These are phyloP conservation scores for Diloba caeruleocephala DNA, from an alignment of 2,888 invertebrate species.

Conservation along the genomic window DNA sequence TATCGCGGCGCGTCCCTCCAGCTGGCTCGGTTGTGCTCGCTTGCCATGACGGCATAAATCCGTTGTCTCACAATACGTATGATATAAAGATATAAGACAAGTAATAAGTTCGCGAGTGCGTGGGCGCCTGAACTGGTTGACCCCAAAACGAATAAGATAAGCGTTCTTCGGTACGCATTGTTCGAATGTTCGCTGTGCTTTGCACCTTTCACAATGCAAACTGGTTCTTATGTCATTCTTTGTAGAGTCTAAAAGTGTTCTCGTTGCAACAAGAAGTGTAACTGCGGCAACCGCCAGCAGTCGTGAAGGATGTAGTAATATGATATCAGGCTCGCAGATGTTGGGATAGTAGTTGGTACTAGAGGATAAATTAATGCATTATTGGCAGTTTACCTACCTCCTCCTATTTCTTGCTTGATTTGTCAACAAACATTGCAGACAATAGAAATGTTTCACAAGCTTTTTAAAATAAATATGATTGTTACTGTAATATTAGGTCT, in stretches of 20 bases:
- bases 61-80: not conserved
- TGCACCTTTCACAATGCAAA: conserved; percentile 8
- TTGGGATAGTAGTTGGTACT: not conserved
- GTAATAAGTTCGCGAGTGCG: conserved; percentile 19
- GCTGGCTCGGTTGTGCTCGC: conserved; percentile 1
- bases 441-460: too few relatives aligned
- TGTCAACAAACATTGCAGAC: too few relatives aligned
- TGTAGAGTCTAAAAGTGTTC: conserved; percentile 24
- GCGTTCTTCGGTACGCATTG: conserved; percentile 52
- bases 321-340: not conserved
- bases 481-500: too few relatives aligned
- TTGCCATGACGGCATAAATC: conserved; percentile 5
- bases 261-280: conserved; percentile 25
- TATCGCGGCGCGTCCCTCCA: not conserved
- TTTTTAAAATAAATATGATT: too few relatives aligned
- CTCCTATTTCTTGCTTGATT: too few relatives aligned
- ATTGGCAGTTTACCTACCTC: too few relatives aligned
- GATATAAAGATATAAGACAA: conserved; percentile 5
- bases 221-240: conserved; percentile 18
- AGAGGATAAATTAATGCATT: too few relatives aligned
- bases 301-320: conserved; percentile 12
- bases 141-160: conserved; percentile 70
- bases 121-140: conserved; percentile 56
- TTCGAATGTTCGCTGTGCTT: conserved; percentile 29
- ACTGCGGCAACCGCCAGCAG: conserved; percentile 7